Conservation (phyloP, 2,888 invertebrate species). For the Aphidoletes aphidimyza region DNA sequence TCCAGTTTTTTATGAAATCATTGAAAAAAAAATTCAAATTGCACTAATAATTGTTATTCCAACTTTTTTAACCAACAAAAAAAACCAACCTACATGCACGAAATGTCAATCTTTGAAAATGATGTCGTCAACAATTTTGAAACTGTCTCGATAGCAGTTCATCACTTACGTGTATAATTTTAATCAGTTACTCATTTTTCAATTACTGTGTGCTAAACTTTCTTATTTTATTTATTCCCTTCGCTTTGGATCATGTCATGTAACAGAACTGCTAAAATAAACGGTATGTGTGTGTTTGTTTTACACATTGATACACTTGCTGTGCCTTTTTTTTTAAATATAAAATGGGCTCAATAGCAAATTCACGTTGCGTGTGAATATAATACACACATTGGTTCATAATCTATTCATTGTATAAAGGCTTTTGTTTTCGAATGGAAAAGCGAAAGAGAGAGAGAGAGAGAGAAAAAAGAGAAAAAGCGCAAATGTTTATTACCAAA, state of each 20-base stretch:
- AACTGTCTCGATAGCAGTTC: not conserved
- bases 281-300: not conserved
- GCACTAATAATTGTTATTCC: no score
- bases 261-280: slow-evolving; percentile 4
- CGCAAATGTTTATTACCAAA: slow-evolving; percentile 12
- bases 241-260: not conserved
- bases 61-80: no score
- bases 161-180: not conserved
- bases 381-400: slow-evolving; percentile 9
- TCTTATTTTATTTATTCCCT: not conserved
- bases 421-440: slow-evolving; percentile 25
- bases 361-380: not conserved
- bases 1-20: no score
- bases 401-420: slow-evolving; percentile 20
- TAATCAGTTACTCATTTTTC: not conserved
- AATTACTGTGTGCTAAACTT: not conserved
- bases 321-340: not conserved
- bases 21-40: no score
- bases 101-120: no score
- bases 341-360: not conserved
- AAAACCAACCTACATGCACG: no score
- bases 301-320: not conserved
- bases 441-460: not conserved
- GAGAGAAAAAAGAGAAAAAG: not conserved
- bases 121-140: no score